A percentile compares a stretch with the other conserved stretches of the same genome.
phyloP scores from a whole-genome alignment of 2,113 vertebrate species.

The Tenrec ecaudatus region DNA sequence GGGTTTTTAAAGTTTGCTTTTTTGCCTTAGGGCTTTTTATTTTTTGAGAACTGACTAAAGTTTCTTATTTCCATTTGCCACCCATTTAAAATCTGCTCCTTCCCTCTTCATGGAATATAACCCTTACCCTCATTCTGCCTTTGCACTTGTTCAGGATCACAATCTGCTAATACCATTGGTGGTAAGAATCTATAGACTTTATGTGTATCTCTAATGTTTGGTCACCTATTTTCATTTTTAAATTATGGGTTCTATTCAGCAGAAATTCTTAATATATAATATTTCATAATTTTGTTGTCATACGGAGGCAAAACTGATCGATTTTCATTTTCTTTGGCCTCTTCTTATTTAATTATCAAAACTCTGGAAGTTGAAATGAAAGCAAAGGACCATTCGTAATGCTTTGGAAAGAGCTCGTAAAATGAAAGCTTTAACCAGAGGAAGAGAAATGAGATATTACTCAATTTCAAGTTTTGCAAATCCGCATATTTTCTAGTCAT shows the following conservation, averaged over 20 bases:
- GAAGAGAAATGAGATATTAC: constrained; percentile 25
- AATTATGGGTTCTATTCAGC: constrained; percentile 87
- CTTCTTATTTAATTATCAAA: constrained; percentile 44
- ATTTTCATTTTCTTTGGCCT: constrained; percentile 18
- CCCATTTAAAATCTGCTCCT: constrained; percentile 94
- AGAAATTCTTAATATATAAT: constrained; percentile 75
- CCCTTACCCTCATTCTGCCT: constrained; percentile 91
- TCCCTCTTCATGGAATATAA: constrained; percentile 92
- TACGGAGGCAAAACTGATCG: background rate
- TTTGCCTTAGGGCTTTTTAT: constrained; percentile 47
- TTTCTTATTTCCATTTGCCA: constrained; percentile 91
- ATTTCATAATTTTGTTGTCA: background rate
- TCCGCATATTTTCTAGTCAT: constrained; percentile 1
- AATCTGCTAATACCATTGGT: constrained; percentile 97
- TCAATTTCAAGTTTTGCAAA: constrained; percentile 16
- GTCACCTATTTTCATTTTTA: constrained; percentile 84
- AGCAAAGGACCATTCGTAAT: background rate
- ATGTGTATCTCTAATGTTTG: constrained; percentile 85
- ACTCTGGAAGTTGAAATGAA: constrained; percentile 16
- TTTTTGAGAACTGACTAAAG: constrained; percentile 89
- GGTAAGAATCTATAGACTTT: constrained; percentile 95
- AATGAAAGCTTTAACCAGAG: constrained; percentile 4
- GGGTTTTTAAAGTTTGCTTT: constrained; percentile 52
- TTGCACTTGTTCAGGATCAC: constrained; percentile 97
- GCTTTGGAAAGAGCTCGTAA: constrained; percentile 34